These are phyloP conservation scores for Podilymbus podiceps DNA, from an alignment of 2,113 vertebrate species.

Conservation along the genomic window DNA sequence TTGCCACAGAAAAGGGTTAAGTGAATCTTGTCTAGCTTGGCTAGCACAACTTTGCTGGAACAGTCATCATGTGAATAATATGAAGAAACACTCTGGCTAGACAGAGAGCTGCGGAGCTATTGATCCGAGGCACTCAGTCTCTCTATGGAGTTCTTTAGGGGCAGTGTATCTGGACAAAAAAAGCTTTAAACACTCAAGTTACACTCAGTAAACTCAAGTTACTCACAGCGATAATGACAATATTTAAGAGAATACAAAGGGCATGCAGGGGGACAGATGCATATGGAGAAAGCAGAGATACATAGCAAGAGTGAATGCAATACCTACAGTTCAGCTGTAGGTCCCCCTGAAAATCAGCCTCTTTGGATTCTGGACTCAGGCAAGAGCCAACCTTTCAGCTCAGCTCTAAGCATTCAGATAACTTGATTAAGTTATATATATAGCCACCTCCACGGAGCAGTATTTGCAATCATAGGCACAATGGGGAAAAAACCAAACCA, in stretches of 20 bases:
- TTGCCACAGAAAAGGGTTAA: not conserved
- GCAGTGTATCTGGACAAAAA: not conserved
- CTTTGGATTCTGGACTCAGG: not conserved
- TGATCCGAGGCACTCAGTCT: not conserved
- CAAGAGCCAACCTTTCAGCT: not conserved
- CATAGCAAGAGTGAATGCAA: not conserved
- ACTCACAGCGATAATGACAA: not conserved
- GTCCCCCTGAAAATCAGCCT: not conserved
- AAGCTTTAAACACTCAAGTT: not conserved
- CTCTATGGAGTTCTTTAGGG: not conserved
- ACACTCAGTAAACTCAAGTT: not conserved
- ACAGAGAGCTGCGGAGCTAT: not conserved
- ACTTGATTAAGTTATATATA: not conserved
- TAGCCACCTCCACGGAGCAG: not conserved
- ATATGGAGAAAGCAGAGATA: not conserved
- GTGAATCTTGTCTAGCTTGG: not conserved
- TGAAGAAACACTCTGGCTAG: not conserved
- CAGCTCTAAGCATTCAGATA: not conserved
- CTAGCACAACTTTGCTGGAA: not conserved
- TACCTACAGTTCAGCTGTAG: not conserved
- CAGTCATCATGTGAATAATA: not conserved
- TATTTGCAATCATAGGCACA: not conserved
- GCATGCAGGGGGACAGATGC: not conserved
- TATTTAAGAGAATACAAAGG: not conserved
- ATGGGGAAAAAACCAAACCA: fast-evolving